phyloP scores from a whole-genome alignment of 2,888 invertebrate species.

The Hirtodrosophila histrioides region DNA sequence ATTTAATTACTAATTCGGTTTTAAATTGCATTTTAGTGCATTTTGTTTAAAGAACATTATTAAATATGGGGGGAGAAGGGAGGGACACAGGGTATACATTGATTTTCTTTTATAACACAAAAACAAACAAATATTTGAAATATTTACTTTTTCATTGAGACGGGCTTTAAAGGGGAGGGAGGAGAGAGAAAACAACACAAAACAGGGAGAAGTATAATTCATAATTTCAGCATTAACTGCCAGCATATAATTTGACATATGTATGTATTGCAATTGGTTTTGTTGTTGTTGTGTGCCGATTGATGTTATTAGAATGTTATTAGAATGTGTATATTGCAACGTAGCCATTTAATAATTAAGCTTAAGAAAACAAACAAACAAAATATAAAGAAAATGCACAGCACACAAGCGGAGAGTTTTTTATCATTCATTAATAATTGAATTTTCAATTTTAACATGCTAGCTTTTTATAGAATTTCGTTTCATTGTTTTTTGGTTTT shows the following conservation, averaged over 20 bases:
- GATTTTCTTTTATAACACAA: conserved; percentile 69
- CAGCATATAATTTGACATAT: conserved; percentile 58
- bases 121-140: conserved; percentile 76
- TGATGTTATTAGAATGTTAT: conserved; percentile 28
- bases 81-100: conserved; percentile 51
- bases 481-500: conserved; percentile 36
- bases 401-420: conserved; percentile 60
- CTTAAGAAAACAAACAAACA: conserved; percentile 32
- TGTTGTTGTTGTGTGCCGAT: conserved; percentile 47
- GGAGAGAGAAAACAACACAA: conserved; percentile 61
- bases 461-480: conserved; percentile 46
- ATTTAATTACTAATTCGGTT: conserved; percentile 74
- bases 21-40: conserved; percentile 71
- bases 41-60: conserved; percentile 72
- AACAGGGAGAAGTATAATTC: conserved; percentile 49
- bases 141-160: conserved; percentile 54
- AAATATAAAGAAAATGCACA: conserved; percentile 50
- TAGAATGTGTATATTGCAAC: conserved; percentile 66
- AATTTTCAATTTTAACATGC: conserved; percentile 59
- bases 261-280: conserved; percentile 39
- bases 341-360: conserved; percentile 62
- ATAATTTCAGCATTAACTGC: conserved; percentile 42
- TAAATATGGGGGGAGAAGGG: conserved; percentile 58
- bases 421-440: conserved; percentile 37
- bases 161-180: conserved; percentile 23